Evolutionary conservation across 2,888 invertebrate genomes (phyloP).

Genomic region (Sturmia bella): DNA sequence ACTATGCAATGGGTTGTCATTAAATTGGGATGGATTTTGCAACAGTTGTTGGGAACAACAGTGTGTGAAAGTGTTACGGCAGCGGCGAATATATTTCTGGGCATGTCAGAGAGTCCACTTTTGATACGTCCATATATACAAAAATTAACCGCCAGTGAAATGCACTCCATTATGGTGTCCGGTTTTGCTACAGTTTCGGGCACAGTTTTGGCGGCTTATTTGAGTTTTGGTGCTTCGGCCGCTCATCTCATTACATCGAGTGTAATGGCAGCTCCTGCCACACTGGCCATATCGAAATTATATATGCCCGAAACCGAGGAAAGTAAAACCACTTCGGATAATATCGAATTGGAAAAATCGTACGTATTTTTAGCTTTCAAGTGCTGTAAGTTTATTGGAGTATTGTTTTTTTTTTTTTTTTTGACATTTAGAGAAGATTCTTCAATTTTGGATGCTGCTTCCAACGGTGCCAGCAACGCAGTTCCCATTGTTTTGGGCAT

Average conservation of each 20-base stretch:
- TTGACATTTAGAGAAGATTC: slow-evolving; percentile 86
- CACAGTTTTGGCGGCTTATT: slow-evolving; percentile 96
- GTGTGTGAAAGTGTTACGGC: slow-evolving; percentile 97
- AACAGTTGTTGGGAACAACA: slow-evolving; percentile 90
- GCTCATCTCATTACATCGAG: slow-evolving; percentile 95
- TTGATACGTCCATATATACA: slow-evolving; percentile 93
- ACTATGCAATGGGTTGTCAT: slow-evolving; percentile 92
- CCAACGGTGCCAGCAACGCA: slow-evolving; percentile 92
- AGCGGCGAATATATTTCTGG: slow-evolving; percentile 96
- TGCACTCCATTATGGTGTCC: slow-evolving; percentile 96
- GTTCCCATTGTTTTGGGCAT: slow-evolving; percentile 92
- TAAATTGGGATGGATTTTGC: slow-evolving; percentile 90
- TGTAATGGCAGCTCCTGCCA: slow-evolving; percentile 98
- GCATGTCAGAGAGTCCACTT: slow-evolving; percentile 95
- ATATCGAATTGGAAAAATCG: slow-evolving; percentile 88
- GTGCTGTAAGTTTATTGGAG: background rate
- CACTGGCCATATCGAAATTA: slow-evolving; percentile 94
- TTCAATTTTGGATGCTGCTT: slow-evolving; percentile 94
- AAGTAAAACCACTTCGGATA: slow-evolving; percentile 88
- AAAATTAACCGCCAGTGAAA: slow-evolving; percentile 92
- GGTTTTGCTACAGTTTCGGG: slow-evolving; percentile 98
- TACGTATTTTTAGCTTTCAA: slow-evolving; percentile 77
- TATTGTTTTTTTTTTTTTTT: too few species aligned
- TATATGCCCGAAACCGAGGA: slow-evolving; percentile 95
- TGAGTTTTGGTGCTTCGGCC: slow-evolving; percentile 93